phyloP scores from a whole-genome alignment of 2,113 vertebrate species.

The Mobula birostris region DNA sequence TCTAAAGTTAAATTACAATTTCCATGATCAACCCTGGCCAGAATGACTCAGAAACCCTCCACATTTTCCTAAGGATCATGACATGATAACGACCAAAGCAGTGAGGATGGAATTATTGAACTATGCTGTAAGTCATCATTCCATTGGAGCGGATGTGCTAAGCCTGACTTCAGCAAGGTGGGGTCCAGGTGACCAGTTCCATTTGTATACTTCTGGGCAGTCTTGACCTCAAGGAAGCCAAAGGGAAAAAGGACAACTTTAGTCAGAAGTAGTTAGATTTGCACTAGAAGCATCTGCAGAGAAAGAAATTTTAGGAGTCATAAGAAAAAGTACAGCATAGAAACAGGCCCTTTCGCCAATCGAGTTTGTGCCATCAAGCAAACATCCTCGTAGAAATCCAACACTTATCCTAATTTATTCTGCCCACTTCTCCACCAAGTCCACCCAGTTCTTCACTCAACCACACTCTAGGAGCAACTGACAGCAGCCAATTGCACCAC shows the following conservation, averaged over 20 bases:
- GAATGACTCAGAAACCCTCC: conserved; percentile 30
- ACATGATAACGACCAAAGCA: neutral
- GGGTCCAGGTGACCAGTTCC: neutral
- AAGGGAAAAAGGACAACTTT: neutral
- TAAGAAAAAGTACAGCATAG: too few species aligned
- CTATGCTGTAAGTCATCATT: neutral
- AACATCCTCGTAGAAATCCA: too few species aligned
- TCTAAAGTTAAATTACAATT: conserved; percentile 29
- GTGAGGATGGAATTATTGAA: neutral
- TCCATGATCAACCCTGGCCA: neutral
- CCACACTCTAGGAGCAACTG: too few species aligned
- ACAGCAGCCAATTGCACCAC: too few species aligned
- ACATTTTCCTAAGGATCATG: neutral
- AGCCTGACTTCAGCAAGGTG: neutral
- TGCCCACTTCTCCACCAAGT: too few species aligned
- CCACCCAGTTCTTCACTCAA: too few species aligned
- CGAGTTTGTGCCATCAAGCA: too few species aligned
- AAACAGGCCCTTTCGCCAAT: too few species aligned
- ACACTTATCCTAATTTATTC: too few species aligned
- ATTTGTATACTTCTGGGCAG: neutral
- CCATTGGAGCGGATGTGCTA: neutral
- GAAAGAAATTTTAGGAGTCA: neutral
- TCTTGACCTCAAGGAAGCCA: too few species aligned
- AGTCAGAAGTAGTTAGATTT: too few species aligned
- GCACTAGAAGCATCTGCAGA: neutral